Percentiles rank a stretch among this genome's conserved stretches.
Evolutionary conservation across 2,888 invertebrate species (phyloP).

Genomic region (Muschampia plurimacula): DNA sequence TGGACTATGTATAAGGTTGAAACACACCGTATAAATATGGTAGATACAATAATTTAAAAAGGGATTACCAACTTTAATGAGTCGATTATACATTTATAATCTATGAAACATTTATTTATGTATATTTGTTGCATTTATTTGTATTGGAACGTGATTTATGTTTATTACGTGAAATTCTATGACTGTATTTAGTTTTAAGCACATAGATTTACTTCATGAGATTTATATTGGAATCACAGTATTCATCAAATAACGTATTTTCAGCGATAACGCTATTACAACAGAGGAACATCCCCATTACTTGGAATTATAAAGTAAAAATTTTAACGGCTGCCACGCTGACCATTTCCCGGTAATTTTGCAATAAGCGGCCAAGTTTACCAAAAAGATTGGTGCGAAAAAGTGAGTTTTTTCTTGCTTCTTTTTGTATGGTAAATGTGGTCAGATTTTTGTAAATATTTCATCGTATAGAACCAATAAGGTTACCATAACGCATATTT

Average conservation of each 20-base stretch:
- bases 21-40: background rate
- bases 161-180: slow-evolving; percentile 36
- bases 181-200: slow-evolving; percentile 41
- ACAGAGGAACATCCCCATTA: slow-evolving; percentile 16
- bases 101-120: slow-evolving; percentile 51
- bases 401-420: slow-evolving; percentile 52
- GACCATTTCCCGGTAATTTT: slow-evolving; percentile 10
- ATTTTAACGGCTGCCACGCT: slow-evolving; percentile 5
- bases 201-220: slow-evolving; percentile 11
- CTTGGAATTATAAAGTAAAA: slow-evolving; percentile 20
- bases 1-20: slow-evolving; percentile 23
- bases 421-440: slow-evolving; percentile 45
- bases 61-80: slow-evolving; percentile 8
- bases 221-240: slow-evolving; percentile 19
- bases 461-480: slow-evolving; percentile 60
- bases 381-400: slow-evolving; percentile 47
- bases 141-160: slow-evolving; percentile 49
- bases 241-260: slow-evolving; percentile 18
- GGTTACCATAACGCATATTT: slow-evolving; percentile 71
- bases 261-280: slow-evolving; percentile 24
- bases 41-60: background rate
- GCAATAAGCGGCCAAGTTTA: slow-evolving; percentile 28
- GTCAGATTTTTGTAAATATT: slow-evolving; percentile 65
- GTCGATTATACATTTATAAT: slow-evolving; percentile 9
- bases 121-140: slow-evolving; percentile 83